phyloP scores from a whole-genome alignment of 2,888 invertebrate genomes.

The Xanthorhoe spadicearia region DNA sequence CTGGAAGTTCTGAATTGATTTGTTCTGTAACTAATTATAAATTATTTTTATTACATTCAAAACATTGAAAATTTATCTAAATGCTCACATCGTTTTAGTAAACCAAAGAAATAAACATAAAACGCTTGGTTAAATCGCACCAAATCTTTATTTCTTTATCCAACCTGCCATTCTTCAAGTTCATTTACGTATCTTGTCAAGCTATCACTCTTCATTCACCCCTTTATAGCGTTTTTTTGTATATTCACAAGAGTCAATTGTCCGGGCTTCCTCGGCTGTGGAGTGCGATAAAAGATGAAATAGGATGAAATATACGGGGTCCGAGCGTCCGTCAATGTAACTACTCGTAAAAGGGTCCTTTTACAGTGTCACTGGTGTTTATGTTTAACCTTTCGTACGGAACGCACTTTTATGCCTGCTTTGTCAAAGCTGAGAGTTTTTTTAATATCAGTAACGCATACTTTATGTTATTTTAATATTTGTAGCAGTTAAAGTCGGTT shows the following conservation, averaged over 20 bases:
- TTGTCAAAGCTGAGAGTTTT: constrained; percentile 35
- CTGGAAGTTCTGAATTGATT: too few relatives aligned
- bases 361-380: constrained; percentile 48
- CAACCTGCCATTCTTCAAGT: constrained; percentile 18
- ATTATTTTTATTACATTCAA: too few relatives aligned
- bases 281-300: constrained; percentile 74
- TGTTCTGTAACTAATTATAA: too few relatives aligned
- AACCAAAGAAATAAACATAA: background rate
- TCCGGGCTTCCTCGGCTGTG: constrained; percentile 64
- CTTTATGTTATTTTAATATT: constrained; percentile 9
- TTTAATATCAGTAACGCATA: constrained; percentile 29
- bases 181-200: constrained; percentile 46
- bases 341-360: constrained; percentile 53
- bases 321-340: constrained; percentile 61
- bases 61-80: too few relatives aligned
- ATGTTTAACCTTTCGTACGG: constrained; percentile 48
- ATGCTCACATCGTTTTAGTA: background rate
- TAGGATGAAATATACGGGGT: constrained; percentile 71
- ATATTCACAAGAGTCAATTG: constrained; percentile 64
- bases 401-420: constrained; percentile 41
- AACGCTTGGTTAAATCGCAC: background rate
- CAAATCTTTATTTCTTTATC: background rate
- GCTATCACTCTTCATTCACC: constrained; percentile 50
- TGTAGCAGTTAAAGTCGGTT: background rate
- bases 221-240: constrained; percentile 58